phyloP scores from a whole-genome alignment of 2,888 invertebrate species.

The Conchocele bisecta region DNA sequence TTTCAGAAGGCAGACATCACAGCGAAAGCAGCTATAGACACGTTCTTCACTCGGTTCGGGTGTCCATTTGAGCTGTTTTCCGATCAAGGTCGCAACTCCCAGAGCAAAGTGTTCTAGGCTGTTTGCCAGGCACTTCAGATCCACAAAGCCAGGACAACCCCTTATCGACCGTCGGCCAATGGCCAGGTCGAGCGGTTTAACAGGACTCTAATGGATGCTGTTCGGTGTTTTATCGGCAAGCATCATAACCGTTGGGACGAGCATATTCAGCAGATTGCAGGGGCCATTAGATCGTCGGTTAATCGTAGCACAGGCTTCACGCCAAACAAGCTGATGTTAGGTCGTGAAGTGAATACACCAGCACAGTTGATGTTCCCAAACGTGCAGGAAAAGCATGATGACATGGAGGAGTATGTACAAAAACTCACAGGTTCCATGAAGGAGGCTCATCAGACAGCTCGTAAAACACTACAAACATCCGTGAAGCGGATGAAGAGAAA shows the following conservation, averaged over 20 bases:
- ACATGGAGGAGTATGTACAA: neutral
- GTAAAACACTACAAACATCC: too few relatives aligned
- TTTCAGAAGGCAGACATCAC: too few relatives aligned
- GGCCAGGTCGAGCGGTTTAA: too few relatives aligned
- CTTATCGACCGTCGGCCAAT: too few relatives aligned
- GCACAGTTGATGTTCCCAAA: slow-evolving; percentile 21
- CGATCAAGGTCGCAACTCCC: neutral
- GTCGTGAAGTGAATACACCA: slow-evolving; percentile 20
- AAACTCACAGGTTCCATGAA: neutral
- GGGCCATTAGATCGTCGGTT: slow-evolving; percentile 7
- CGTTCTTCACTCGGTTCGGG: neutral
- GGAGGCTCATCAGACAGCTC: too few relatives aligned
- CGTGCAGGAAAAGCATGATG: neutral
- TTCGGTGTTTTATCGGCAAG: too few relatives aligned
- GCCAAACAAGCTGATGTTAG: slow-evolving; percentile 19
- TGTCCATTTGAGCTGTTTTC: neutral
- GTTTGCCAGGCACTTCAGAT: neutral
- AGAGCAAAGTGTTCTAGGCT: neutral
- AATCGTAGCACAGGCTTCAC: slow-evolving; percentile 24
- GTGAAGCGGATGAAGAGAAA: slow-evolving; percentile 41
- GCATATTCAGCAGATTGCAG: slow-evolving; percentile 3
- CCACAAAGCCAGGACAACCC: too few relatives aligned
- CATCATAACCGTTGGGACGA: neutral
- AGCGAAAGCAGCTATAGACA: neutral
- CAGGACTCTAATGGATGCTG: too few relatives aligned